Base-by-base conservation (phyloP, 1,140 invertebrate genomes). In the Drosophila oshimai region DNA sequence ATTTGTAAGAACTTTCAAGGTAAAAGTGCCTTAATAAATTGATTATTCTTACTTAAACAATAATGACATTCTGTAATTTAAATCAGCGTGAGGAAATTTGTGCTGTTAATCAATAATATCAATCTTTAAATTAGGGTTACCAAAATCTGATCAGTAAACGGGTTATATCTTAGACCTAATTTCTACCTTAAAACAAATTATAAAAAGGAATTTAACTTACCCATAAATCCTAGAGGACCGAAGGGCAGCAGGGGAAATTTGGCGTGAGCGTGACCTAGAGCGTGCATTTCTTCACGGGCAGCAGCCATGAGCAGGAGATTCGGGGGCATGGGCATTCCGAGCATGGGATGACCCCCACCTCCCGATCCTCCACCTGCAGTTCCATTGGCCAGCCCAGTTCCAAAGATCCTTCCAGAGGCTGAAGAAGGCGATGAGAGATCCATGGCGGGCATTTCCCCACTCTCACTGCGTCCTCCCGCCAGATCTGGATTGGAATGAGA, bases 161-260 rank as follows among this genome's bases (percentile, higher is more conserved):
- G n/a, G n/a, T 29, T 18, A 5, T 5, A 7, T 18, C 5, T 6
- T n/a, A n/a, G n/a, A n/a, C n/a, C n/a, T 17, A 10, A 15, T 3
- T 22, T 22, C 22, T 22, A 22, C 2, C 5, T 5, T 5, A 4
- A 29, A 29, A n/a, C n/a, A 29, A 29, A 4, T n/a, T 2, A 3
- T 17, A 9, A 5, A 12, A 15, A 50, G 6, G 18, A 4, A 18
- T 10, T n/a, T 2, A 9, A 90, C 90, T 90, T 50, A 91, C 90
- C 90, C 77, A 90, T 90, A 87, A 96, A 94, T 91, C 95, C 95
- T 71, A 96, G 94, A 74, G 95, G 96, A 92, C 95, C 96, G 93
- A 96, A 97, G 33, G 92, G 93, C 73, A 94, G 92, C 64, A 95
- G 94, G 62, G 95, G 94, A 68, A 95, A 90, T 61, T 90, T 90